phyloP scores from a whole-genome alignment of 2,888 invertebrate genomes.

The Anorthoa munda region DNA sequence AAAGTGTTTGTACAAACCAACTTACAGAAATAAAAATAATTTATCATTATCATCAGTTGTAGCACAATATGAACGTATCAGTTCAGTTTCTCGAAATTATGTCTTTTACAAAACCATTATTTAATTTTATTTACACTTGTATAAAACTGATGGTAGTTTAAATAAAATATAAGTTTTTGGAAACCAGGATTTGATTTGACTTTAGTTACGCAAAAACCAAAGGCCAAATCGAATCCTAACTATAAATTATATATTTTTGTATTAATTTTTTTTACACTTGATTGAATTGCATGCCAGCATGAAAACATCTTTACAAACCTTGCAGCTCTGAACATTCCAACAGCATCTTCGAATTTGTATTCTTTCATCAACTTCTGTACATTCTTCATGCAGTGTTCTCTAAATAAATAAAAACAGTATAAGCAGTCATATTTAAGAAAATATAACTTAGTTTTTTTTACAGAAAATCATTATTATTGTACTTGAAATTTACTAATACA shows the following conservation, averaged over 20 bases:
- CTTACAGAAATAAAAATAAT: too few relatives aligned
- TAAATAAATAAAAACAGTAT: constrained; percentile 74
- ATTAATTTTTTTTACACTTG: background rate
- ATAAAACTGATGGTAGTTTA: background rate
- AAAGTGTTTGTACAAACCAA: too few relatives aligned
- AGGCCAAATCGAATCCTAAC: too few relatives aligned
- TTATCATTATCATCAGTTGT: too few relatives aligned
- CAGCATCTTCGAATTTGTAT: constrained; percentile 94
- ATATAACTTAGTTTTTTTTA: background rate
- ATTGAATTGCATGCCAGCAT: background rate
- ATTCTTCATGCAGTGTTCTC: constrained; percentile 96
- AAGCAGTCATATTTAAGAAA: background rate
- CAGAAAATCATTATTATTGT: background rate
- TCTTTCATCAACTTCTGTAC: constrained; percentile 95
- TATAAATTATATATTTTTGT: too few relatives aligned
- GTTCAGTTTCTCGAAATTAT: too few relatives aligned
- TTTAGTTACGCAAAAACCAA: too few relatives aligned
- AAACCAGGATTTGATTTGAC: background rate
- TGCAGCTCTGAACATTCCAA: constrained; percentile 95
- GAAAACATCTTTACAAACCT: constrained; percentile 83
- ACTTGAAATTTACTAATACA: background rate
- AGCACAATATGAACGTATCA: too few relatives aligned
- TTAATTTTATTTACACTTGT: background rate
- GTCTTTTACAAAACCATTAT: too few relatives aligned
- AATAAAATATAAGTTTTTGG: too few relatives aligned